These are phyloP conservation scores for Danaus plexippus DNA, from an alignment of 1,140 invertebrate species.

Conservation along the genomic window DNA sequence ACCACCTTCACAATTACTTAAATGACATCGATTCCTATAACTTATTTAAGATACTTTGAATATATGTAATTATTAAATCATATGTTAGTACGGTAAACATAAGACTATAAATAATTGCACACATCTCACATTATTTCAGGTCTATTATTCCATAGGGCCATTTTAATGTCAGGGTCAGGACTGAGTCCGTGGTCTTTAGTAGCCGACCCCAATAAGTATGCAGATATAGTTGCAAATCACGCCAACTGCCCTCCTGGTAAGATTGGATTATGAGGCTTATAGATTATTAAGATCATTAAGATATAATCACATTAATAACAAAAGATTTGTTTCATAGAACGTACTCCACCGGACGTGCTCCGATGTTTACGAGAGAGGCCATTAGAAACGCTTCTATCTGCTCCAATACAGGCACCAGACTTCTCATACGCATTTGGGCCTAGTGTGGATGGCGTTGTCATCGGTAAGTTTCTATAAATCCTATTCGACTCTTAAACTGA, in stretches of 20 bases:
- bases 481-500: too few species aligned
- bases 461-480: constrained; percentile 71
- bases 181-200: constrained; percentile 94
- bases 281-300: not conserved
- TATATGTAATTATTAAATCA: too few species aligned
- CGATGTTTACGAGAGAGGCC: constrained; percentile 88
- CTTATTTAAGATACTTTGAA: too few species aligned
- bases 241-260: constrained; percentile 87
- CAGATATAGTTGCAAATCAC: constrained; percentile 86
- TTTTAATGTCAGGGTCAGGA: constrained; percentile 96
- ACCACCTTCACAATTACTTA: constrained; percentile 9
- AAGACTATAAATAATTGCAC: too few species aligned
- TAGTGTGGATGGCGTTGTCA: constrained; percentile 92
- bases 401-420: constrained; percentile 84
- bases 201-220: constrained; percentile 88
- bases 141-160: constrained; percentile 91
- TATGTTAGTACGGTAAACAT: too few species aligned
- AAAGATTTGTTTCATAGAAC: constrained; percentile 53
- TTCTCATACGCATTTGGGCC: constrained; percentile 91
- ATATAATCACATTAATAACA: not conserved
- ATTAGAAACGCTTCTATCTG: constrained; percentile 79
- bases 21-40: not conserved
- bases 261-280: constrained; percentile 3
- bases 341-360: constrained; percentile 81
- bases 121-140: constrained; percentile 72